Conservation (phyloP, 2,888 invertebrate genomes). For the Oxytorus armatus region DNA sequence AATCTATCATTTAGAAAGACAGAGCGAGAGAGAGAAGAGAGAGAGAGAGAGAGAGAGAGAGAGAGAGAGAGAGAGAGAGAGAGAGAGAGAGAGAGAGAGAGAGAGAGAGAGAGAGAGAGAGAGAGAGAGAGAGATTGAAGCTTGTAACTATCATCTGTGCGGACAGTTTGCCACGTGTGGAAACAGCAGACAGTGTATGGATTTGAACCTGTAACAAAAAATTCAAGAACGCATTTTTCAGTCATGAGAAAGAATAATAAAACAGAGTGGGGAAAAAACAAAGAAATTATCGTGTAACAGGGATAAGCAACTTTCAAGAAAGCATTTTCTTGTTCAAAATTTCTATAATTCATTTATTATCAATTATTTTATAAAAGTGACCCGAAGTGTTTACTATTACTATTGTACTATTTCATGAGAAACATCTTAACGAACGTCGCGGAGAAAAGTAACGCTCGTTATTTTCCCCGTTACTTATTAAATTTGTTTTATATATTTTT, state of each 20-base stretch:
- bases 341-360: too few relatives aligned
- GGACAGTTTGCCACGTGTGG: constrained; percentile 94
- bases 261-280: background rate
- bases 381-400: too few relatives aligned
- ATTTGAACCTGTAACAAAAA: constrained; percentile 90
- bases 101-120: background rate
- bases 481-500: too few relatives aligned
- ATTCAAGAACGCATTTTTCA: constrained; percentile 43
- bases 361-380: too few relatives aligned
- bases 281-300: too few relatives aligned
- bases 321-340: too few relatives aligned
- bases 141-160: constrained; percentile 81
- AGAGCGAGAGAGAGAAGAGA: background rate
- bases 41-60: background rate
- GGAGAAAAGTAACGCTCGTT: too few relatives aligned
- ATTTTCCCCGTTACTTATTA: too few relatives aligned
- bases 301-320: too few relatives aligned
- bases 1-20: constrained; percentile 27
- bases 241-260: background rate
- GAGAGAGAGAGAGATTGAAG: background rate
- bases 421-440: too few relatives aligned
- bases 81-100: constrained; percentile 3
- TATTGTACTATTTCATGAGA: too few relatives aligned
- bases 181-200: constrained; percentile 95
- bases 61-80: background rate